These are phyloP conservation scores for Amphipoea oculea DNA, from an alignment of 2,888 invertebrate species.

Conservation along the genomic window DNA sequence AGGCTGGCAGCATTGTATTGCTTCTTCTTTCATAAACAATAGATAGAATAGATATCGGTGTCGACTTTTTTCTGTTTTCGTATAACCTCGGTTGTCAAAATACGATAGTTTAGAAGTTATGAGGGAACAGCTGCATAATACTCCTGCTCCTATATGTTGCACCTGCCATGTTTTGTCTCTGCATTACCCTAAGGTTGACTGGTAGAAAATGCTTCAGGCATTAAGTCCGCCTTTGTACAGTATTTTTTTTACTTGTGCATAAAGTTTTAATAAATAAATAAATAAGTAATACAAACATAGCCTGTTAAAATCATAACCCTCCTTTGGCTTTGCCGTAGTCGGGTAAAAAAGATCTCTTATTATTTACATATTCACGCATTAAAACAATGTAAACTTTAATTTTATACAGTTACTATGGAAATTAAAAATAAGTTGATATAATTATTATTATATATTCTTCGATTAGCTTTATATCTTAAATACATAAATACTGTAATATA, in stretches of 20 bases:
- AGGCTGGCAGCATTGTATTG: background rate
- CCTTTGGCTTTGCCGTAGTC: background rate
- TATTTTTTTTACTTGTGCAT: too few relatives aligned
- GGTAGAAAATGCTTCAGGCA: too few relatives aligned
- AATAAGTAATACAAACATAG: background rate
- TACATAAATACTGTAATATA: constrained; percentile 38
- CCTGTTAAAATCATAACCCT: background rate
- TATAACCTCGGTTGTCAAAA: background rate
- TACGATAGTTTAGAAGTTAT: background rate
- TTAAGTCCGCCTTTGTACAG: too few relatives aligned
- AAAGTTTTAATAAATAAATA: too few relatives aligned
- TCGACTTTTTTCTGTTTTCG: background rate
- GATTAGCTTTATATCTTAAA: constrained; percentile 2
- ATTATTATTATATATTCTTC: background rate
- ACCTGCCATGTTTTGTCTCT: too few relatives aligned
- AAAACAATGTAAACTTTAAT: background rate
- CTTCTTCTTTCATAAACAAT: background rate
- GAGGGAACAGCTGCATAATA: background rate
- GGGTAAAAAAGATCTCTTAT: constrained; percentile 15
- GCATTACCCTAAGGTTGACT: too few relatives aligned
- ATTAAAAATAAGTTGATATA: background rate
- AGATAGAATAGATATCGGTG: too few relatives aligned
- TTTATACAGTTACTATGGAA: background rate
- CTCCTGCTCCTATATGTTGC: too few relatives aligned
- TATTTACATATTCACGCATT: background rate